Base-by-base conservation (phyloP, 30 jellyfish, hydroid and myxozoan genomes). In the Aurelia aurita region DNA sequence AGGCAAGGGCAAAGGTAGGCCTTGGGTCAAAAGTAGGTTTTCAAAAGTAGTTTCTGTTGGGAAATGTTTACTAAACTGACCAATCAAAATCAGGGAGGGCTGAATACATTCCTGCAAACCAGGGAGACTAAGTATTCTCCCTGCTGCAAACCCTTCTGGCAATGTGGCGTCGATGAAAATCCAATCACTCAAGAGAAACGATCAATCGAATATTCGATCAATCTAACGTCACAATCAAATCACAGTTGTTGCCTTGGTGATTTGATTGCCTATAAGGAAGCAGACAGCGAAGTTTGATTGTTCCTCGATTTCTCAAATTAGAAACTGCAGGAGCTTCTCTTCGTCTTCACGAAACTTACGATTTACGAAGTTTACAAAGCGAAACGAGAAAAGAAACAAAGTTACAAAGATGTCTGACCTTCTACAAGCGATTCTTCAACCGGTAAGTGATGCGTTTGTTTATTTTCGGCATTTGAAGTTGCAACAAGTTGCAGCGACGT, bases 271-370 rank as follows among this genome's bases (percentile, higher is more conserved):
- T 58, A 15, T 55, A 60, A 58, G 23, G 6, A 54, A 47, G n/a
- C 32, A 34, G 19, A 35, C 35, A 59, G 22, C 53, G 79, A 20
- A 59, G 34, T 26, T 61, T 43, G 78, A 34, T 58, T 39, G 76
- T 59, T 77, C 79, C 79, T 77, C 69, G 19, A 43, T 27, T 77
- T 77, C 58, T 31, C 68, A 34, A 44, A 19, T 28, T 7, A 23
- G 53, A 77, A 44, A 47, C 45, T 32, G 79, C 88, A 45, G 88
- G 88, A 77, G 70, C 76, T 77, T 77, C 20, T 77, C 88, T 77
- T 77, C 79, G 58, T 31, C 31, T 67, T 67, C 12, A 29, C 16
- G 58, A 67, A 23, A 19, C 22, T 67, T 45, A 34, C n/a, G 53
- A 67, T 22, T 19, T 19, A 67, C 58, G 18, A 45, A 18, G 26